These are phyloP conservation scores for Caenorhabditis latens DNA, from an alignment of 1,140 invertebrate species.

Conservation along the genomic window DNA sequence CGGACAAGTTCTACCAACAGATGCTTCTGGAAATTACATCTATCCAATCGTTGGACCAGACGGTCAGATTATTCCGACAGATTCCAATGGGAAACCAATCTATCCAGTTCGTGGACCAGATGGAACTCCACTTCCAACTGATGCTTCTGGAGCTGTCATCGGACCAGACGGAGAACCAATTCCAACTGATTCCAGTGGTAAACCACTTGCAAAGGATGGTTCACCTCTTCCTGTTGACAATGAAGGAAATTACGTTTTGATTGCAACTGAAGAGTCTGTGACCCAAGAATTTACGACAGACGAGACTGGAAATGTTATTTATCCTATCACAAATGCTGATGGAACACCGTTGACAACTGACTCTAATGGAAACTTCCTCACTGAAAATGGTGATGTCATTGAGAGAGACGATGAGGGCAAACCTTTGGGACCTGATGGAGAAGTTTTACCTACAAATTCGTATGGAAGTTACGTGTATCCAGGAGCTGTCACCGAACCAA, in stretches of 20 bases:
- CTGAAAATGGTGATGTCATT: conserved; percentile 43
- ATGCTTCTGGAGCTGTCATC: conserved; percentile 38
- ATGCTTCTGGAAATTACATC: conserved; percentile 42
- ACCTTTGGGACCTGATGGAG: conserved; percentile 59
- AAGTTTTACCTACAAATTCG: conserved; percentile 32
- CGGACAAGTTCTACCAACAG: conserved; percentile 50
- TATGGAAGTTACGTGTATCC: conserved; percentile 58
- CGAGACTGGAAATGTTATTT: conserved; percentile 29
- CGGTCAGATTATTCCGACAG: conserved; percentile 61
- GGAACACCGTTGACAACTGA: conserved; percentile 54
- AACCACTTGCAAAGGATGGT: conserved; percentile 58
- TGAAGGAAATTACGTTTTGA: not conserved
- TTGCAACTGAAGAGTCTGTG: not conserved
- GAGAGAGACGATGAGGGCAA: conserved; percentile 59
- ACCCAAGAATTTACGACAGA: conserved; percentile 33
- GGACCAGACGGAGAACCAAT: conserved; percentile 59
- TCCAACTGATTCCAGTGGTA: conserved; percentile 48
- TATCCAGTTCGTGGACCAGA: conserved; percentile 61
- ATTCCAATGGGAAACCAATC: conserved; percentile 51
- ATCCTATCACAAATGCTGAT: conserved; percentile 55
- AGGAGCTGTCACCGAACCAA: not conserved
- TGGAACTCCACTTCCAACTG: conserved; percentile 58
- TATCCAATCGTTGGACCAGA: conserved; percentile 58
- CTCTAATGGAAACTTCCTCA: conserved; percentile 19
- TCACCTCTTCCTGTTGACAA: conserved; percentile 64